Conservation (phyloP, 2,113 vertebrate genomes). For the Aythya baeri region DNA sequence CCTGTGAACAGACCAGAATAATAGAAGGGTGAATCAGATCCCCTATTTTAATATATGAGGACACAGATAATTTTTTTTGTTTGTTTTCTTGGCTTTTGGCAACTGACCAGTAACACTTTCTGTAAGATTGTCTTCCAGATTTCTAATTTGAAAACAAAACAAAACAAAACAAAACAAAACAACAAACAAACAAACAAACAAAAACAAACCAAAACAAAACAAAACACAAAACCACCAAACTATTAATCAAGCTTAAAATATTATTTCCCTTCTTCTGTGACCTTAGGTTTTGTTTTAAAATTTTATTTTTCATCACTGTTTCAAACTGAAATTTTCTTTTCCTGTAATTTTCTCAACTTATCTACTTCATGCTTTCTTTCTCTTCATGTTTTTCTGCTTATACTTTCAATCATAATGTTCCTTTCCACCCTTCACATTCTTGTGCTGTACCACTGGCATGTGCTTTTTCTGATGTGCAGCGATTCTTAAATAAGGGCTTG, state of each 20-base stretch:
- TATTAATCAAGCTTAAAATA: background rate
- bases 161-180: background rate
- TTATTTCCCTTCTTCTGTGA: background rate
- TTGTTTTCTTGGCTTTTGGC: background rate
- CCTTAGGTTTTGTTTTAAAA: background rate
- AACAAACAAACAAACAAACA: no score
- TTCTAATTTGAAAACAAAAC: background rate
- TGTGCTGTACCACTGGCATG: accelerated
- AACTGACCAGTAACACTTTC: background rate
- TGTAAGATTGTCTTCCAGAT: background rate
- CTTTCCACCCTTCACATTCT: accelerated
- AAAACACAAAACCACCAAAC: background rate
- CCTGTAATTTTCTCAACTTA: background rate
- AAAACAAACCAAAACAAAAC: accelerated
- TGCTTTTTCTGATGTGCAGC: accelerated
- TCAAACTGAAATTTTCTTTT: background rate
- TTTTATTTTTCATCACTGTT: background rate
- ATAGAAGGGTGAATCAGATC: background rate
- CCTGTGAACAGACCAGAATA: background rate
- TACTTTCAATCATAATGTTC: background rate
- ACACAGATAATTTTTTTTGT: background rate
- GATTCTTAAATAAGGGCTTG: background rate
- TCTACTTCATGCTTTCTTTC: background rate
- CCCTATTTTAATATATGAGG: background rate
- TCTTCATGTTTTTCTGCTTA: background rate